Conservation (phyloP, 2,888 invertebrate genomes). For the Drosophila neotestacea region DNA sequence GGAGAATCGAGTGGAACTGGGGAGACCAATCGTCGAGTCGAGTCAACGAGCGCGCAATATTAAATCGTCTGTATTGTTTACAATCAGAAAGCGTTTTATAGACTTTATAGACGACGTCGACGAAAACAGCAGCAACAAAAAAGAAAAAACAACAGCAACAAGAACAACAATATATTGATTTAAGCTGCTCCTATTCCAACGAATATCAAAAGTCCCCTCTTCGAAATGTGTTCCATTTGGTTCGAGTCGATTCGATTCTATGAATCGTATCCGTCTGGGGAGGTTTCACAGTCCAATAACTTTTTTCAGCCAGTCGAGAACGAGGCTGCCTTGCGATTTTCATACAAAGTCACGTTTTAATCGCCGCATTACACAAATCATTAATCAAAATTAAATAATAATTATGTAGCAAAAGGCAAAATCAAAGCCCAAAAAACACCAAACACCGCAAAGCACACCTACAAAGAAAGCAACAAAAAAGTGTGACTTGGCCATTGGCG, state of each 20-base stretch:
- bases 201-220: slow-evolving; percentile 35
- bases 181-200: slow-evolving; percentile 53
- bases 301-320: slow-evolving; percentile 32
- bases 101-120: slow-evolving; percentile 65
- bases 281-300: slow-evolving; percentile 53
- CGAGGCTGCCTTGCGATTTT: slow-evolving; percentile 46
- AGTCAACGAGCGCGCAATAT: slow-evolving; percentile 75
- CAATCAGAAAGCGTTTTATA: slow-evolving; percentile 79
- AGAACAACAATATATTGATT: slow-evolving; percentile 60
- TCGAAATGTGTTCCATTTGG: background rate
- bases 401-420: slow-evolving; percentile 63
- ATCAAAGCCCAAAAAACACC: slow-evolving; percentile 27
- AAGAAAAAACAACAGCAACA: background rate
- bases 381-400: slow-evolving; percentile 82
- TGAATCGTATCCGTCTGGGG: slow-evolving; percentile 44
- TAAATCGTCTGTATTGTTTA: slow-evolving; percentile 80
- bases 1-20: slow-evolving; percentile 45
- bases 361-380: slow-evolving; percentile 72
- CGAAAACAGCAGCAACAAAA: slow-evolving; percentile 33
- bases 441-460: slow-evolving; percentile 25
- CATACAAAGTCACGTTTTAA: slow-evolving; percentile 76
- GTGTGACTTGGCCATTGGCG: slow-evolving; percentile 40
- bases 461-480: slow-evolving; percentile 40
- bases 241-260: slow-evolving; percentile 27
- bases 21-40: slow-evolving; percentile 41